Evolutionary conservation across 2,797 vertebrate species (phyloP), one percentile per base, ranked within the genome.

Genomic region (Rhinella marina): DNA sequence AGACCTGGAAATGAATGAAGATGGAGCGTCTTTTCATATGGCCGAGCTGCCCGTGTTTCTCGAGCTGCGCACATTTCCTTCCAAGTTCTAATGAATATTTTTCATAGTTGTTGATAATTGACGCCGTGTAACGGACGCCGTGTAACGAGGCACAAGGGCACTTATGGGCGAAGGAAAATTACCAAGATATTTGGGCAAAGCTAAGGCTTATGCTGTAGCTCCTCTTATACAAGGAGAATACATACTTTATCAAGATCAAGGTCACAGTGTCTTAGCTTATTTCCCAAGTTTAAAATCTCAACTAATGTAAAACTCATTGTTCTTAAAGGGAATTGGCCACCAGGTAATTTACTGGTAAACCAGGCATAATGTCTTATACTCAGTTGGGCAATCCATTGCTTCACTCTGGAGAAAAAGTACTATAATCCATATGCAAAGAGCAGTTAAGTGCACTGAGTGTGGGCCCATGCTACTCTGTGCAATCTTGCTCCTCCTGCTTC

Each of bases 81-180:
- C 32, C 19, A 72, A 41, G 61, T 81, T 68, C 7, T 86, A 72
- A 86, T 86, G 85, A 86, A 80, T 59, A 68, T 72, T 32, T 17
- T 66, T 70, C 17, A 16, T 48, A 85, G 29, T 80, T 14, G 25
- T 62, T 68, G 76, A 7, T 25, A 41, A 41, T 41, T 41, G 41
- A 41, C 7, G 41, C 41, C 41, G 3, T 19, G 1, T 57, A 57
- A 84, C 73, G 57, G 52, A 56, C 12, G 57, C n/a, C n/a, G n/a
- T 27, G 7, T 59, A 19, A 29, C 50, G 17, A 57, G 50, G 14
- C 54, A 72, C 57, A 57, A 84, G 29, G 57, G 16, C 13, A 56
- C 16, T 57, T 29, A 68, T 23, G 16, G 48, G 52, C 1, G 25
- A 29, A 57, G 66, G 7, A 80, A 80, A 61, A 59, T 79, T 41